These are phyloP conservation scores for Marisa cornuarietis DNA, from an alignment of 1,140 invertebrate genomes.

Conservation along the genomic window DNA sequence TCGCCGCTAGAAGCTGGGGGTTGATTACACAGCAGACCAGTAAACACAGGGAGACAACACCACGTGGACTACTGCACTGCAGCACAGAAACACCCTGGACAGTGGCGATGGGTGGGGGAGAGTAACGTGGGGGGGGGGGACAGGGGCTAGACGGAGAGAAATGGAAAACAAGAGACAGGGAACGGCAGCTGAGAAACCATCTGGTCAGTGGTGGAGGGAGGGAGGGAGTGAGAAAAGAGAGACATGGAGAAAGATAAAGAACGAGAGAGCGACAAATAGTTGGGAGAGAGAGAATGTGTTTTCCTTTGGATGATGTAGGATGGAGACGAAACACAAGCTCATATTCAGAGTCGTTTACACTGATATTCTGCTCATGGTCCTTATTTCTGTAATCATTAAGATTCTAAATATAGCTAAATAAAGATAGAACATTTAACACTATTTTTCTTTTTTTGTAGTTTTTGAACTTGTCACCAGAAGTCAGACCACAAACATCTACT, in stretches of 20 bases:
- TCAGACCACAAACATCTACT: too few relatives aligned
- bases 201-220: background rate
- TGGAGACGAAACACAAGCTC: too few relatives aligned
- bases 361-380: too few relatives aligned
- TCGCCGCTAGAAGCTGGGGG: background rate
- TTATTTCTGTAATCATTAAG: background rate
- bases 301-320: background rate
- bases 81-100: background rate
- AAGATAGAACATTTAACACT: background rate
- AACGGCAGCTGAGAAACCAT: background rate
- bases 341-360: background rate
- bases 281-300: background rate
- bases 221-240: background rate
- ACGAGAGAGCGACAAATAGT: too few relatives aligned
- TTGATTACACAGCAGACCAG: background rate
- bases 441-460: background rate
- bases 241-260: constrained; percentile 5
- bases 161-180: background rate
- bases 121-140: background rate
- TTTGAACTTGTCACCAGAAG: background rate
- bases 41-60: background rate
- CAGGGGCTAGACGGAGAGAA: background rate
- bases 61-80: background rate
- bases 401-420: background rate
- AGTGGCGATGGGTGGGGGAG: background rate